These are phyloP conservation scores for Drosophila kuntzei DNA, from an alignment of 2,888 invertebrate species.

Conservation along the genomic window DNA sequence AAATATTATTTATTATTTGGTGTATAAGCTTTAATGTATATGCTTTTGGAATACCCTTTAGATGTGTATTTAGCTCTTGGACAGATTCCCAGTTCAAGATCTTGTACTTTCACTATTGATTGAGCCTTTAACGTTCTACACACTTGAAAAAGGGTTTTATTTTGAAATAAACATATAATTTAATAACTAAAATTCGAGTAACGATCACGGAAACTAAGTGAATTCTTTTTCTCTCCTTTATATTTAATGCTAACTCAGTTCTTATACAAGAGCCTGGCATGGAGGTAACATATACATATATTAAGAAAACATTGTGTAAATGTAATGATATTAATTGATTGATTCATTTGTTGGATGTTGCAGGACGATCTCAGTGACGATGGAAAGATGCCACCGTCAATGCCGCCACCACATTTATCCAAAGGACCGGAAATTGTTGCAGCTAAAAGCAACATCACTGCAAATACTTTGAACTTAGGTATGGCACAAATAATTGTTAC, in stretches of 20 bases:
- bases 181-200: constrained; percentile 5
- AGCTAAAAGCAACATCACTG: constrained; percentile 42
- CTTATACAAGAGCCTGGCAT: constrained; percentile 84
- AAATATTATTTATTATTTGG: constrained; percentile 6
- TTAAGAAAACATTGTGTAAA: neutral
- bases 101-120: constrained; percentile 31
- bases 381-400: constrained; percentile 80
- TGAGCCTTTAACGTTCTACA: constrained; percentile 54
- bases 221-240: constrained; percentile 60
- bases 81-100: constrained; percentile 23
- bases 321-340: neutral
- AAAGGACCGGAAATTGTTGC: constrained; percentile 43
- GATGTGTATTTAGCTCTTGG: constrained; percentile 22
- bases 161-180: constrained; percentile 13
- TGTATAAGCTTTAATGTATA: constrained; percentile 14
- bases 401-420: constrained; percentile 75
- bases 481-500: constrained; percentile 97
- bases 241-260: constrained; percentile 80
- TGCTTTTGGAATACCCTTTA: constrained; percentile 5
- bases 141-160: constrained; percentile 33
- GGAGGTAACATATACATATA: constrained; percentile 77
- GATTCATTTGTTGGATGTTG: constrained; percentile 24
- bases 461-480: constrained; percentile 89
- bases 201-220: constrained; percentile 38
- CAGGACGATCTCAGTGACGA: constrained; percentile 83